Percentiles rank a stretch among this genome's conserved stretches.
Evolutionary conservation across 2,113 vertebrate species (phyloP).

Genomic region (Ardeotis arabs): DNA sequence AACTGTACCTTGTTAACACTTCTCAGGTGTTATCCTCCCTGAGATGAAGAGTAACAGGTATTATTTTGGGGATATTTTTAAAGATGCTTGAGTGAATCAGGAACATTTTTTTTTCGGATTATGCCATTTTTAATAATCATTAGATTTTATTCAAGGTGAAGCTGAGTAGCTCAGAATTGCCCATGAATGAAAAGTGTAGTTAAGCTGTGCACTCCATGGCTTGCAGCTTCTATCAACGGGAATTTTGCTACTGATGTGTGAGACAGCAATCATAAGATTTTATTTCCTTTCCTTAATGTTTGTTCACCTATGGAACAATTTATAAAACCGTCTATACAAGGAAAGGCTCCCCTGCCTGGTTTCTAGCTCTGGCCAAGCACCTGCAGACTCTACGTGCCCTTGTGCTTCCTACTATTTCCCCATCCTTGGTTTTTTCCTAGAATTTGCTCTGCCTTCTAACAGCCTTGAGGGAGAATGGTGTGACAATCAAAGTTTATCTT

Average conservation of each 20-base stretch:
- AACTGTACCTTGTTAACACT: neutral
- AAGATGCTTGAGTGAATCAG: neutral
- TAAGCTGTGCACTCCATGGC: neutral
- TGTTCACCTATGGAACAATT: neutral
- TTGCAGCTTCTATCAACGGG: neutral
- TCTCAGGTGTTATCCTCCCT: neutral
- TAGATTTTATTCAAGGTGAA: neutral
- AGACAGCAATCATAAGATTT: neutral
- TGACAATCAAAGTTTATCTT: neutral
- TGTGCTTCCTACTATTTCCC: neutral
- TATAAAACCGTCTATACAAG: neutral
- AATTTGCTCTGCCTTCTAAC: neutral
- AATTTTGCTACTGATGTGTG: neutral
- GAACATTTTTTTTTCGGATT: neutral
- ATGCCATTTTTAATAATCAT: neutral
- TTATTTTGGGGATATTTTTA: neutral
- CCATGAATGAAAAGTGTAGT: neutral
- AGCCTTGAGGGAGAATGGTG: neutral
- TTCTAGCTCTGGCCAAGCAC: neutral
- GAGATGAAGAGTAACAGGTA: neutral
- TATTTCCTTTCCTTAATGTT: neutral
- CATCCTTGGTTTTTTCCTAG: neutral
- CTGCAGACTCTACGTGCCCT: neutral
- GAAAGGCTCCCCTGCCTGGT: neutral
- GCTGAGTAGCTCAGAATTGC: neutral